These are phyloP conservation scores for Heptranchias perlo DNA, from an alignment of 2,113 vertebrate species.

Conservation along the genomic window DNA sequence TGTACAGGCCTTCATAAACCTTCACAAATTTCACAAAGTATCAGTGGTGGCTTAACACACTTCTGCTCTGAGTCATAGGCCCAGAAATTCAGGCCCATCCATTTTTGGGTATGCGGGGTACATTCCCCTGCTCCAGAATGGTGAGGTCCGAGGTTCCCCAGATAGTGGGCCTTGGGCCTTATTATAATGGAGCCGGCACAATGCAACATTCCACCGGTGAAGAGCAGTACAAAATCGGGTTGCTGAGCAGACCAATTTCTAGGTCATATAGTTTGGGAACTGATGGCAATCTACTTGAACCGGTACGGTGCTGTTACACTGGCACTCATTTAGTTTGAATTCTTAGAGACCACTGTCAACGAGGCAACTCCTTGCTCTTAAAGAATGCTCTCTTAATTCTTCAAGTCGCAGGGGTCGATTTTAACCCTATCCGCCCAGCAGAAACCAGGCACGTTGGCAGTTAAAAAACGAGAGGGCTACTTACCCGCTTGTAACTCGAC, in stretches of 20 bases:
- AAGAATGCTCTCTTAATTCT: no score
- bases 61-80: background rate
- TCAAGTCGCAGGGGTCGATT: no score
- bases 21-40: no score
- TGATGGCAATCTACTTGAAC: background rate
- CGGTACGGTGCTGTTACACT: background rate
- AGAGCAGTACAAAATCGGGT: background rate
- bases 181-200: background rate
- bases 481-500: no score
- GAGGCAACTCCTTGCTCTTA: no score
- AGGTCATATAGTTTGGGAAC: background rate
- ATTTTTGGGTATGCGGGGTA: no score
- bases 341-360: no score
- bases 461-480: no score
- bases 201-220: background rate
- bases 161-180: background rate
- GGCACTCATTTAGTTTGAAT: background rate
- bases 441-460: no score
- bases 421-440: no score
- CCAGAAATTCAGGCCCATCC: background rate
- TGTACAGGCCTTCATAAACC: no score
- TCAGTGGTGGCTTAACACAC: background rate
- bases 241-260: background rate
- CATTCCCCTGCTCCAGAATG: background rate
- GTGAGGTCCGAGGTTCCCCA: background rate